These are phyloP conservation scores for Bombyx huttoni DNA, from an alignment of 2,888 invertebrate genomes.

Conservation along the genomic window DNA sequence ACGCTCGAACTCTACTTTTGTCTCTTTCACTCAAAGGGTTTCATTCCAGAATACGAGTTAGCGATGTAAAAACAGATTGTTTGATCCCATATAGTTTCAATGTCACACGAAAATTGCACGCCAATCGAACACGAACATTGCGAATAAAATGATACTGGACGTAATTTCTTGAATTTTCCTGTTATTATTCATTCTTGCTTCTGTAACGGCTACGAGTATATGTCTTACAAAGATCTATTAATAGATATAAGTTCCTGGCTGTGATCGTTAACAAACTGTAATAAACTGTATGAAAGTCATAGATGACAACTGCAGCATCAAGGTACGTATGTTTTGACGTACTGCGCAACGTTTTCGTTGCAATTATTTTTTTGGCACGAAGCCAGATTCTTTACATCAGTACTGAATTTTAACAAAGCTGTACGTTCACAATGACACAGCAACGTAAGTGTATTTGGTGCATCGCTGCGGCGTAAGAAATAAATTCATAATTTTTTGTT, in stretches of 20 bases:
- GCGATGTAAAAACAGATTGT: neutral
- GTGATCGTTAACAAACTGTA: too few relatives aligned
- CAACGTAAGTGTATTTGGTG: neutral
- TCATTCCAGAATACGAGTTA: neutral
- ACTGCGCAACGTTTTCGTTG: neutral
- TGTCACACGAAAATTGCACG: neutral
- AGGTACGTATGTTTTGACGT: neutral
- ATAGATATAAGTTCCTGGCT: neutral
- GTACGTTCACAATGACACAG: neutral
- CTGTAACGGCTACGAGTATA: neutral
- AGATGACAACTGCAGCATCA: too few relatives aligned
- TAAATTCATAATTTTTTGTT: neutral
- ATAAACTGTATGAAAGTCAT: too few relatives aligned
- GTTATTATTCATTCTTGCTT: neutral
- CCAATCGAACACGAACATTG: neutral
- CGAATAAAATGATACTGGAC: neutral
- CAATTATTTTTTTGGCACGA: neutral
- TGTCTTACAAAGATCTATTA: neutral
- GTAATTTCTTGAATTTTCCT: neutral
- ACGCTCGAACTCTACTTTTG: conserved; percentile 28
- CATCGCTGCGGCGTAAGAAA: neutral
- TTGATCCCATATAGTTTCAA: neutral
- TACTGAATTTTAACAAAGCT: neutral
- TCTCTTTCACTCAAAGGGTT: conserved; percentile 15
- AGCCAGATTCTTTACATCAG: neutral